Conservation (phyloP, 1,140 invertebrate genomes). For the Ladona fulva region DNA sequence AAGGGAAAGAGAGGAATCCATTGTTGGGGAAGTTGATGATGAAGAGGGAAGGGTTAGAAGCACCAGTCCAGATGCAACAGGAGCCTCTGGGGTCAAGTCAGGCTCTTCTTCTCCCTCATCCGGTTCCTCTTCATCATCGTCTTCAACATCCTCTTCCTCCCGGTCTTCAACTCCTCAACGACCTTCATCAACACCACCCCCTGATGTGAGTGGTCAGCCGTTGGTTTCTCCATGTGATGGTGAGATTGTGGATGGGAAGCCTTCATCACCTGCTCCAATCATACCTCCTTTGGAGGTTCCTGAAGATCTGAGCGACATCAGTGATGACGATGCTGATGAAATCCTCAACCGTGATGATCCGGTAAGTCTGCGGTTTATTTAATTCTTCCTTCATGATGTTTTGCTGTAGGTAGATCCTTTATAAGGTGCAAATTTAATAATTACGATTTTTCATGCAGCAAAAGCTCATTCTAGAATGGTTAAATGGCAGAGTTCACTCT, state of each 20-base stretch:
- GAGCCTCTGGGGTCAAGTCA: not conserved
- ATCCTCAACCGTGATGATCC: conserved; percentile 65
- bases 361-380: conserved; percentile 37
- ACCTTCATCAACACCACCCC: not conserved
- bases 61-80: not conserved
- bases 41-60: not conserved
- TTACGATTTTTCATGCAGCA: too few relatives aligned
- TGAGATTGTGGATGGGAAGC: conserved; percentile 37
- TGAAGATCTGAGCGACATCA: conserved; percentile 75
- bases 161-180: not conserved
- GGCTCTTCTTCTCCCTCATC: not conserved
- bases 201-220: not conserved
- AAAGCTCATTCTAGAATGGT: too few relatives aligned
- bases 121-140: not conserved
- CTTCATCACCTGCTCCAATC: not conserved
- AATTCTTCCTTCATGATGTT: too few relatives aligned
- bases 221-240: conserved; percentile 27
- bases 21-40: not conserved
- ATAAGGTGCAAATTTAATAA: too few relatives aligned
- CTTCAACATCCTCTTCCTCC: not conserved
- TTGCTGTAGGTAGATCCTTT: too few relatives aligned
- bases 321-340: conserved; percentile 70
- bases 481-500: too few relatives aligned
- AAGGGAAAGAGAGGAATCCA: not conserved
- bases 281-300: conserved; percentile 25